Base-by-base conservation (phyloP, 2,888 invertebrate genomes). In the Thera britannica region DNA sequence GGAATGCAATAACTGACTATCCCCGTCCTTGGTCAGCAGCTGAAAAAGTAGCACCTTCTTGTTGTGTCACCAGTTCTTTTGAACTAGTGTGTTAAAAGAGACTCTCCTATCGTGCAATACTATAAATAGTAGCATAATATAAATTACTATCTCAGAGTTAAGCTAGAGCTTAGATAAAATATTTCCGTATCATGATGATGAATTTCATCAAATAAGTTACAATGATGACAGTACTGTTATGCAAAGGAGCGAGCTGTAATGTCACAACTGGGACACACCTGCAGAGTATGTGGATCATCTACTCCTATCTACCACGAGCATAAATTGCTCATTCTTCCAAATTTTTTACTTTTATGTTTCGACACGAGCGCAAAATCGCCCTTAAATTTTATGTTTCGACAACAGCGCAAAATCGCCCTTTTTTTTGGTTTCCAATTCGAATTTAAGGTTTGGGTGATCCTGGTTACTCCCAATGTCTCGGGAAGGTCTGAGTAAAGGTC, bases 401-500 rank as follows among this genome's bases (percentile, higher is more conserved):
- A 56, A 0, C 7, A 4, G 7, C 36, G 23, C 54, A 54, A 5
- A 23, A 9, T 36, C 7, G 48, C 52, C 34, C 44, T 34, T 56
- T 59, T 58, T 23, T 64, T 23, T 52, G 6, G 8, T 52, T 36
- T 59, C n/a, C 34, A 3, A 35, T 34, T 65, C 7, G n/a, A 34
- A 48, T 51, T 58, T 2, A 59, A 62, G 12, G 41, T 58, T 65
- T 60, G 49, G 62, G 71, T 77, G 69, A 77, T 82, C 72, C 77
- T 46, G 68, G 84, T 92, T 91, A 85, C 89, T 92, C 86, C 49
- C 49, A 70, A 77, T 85, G 95, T 95, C 95, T 92, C 96, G 96
- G 96, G 96, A 96, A 96, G 96, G 96, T 96, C 96, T 96, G 96
- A 96, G 96, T 92, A 86, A 94, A 94, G 95, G 95, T 94, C 89